Evolutionary conservation across 2,797 vertebrate species (phyloP), one percentile per base, ranked within the genome.

Genomic region (Hoplostethus mediterraneus): DNA sequence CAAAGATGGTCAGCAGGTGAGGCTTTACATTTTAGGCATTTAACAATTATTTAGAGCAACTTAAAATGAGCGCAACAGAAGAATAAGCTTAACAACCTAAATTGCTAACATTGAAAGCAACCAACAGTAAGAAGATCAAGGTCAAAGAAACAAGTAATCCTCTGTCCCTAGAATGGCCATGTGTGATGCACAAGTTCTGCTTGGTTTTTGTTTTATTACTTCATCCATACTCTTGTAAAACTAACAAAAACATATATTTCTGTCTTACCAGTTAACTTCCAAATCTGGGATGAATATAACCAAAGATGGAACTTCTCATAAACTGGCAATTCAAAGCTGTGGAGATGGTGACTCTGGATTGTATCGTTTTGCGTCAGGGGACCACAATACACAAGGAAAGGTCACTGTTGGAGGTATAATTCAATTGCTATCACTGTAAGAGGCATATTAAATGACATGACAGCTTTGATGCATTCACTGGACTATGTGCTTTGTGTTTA

Each of bases 1-100:
- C 64, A 96, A 96, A 82, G 93, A 96, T 53, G 94, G 93, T 57
- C 85, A 94, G 30, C 86, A 95, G 93, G 96, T 97, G 81, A 75
- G 62, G 16, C 5, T 13, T 44, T 61, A 11, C 0, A 67, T 30
- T 21, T 31, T 63, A 21, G 1, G 6, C 9, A 38, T 6, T 6
- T 6, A 9, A 38, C 36, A 1, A 6, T 38, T 38, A 28, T 38
- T 38, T 38, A 38, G 36, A 38, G 36, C 6, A 25, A 52, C 28
- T 28, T 28, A 28, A 28, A 28, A 28, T 9, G 3, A 53, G 21
- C 9, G 21, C 28, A 49, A 49, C 16, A 49, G n/a, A 17, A 28
- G 25, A 53, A 53, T 28, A 25, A 53, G 51, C 51, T 28, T 25
- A 10, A 57, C 14, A 0, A 0, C 31, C 1, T 5, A 2, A 0